These are phyloP conservation scores for Nowickia ferox DNA, from an alignment of 2,888 invertebrate genomes.

Conservation along the genomic window DNA sequence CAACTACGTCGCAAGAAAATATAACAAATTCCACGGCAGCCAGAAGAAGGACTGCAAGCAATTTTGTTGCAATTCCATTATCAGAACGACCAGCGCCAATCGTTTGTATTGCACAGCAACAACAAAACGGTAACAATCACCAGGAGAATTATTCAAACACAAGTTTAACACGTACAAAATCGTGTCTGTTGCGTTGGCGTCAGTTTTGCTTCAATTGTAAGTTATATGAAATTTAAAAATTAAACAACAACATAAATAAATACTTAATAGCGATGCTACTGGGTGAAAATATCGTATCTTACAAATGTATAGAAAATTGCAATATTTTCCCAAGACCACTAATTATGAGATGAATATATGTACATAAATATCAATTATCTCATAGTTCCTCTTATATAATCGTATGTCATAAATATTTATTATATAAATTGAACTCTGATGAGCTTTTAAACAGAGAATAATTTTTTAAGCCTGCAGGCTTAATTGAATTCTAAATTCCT, in stretches of 20 bases:
- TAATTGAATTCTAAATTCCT: too few species aligned
- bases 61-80: slow-evolving; percentile 65
- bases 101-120: slow-evolving; percentile 60
- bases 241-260: not conserved
- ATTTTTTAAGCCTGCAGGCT: too few species aligned
- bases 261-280: not conserved
- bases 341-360: too few species aligned
- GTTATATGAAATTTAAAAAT: slow-evolving; percentile 55
- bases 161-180: slow-evolving; percentile 66
- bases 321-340: too few species aligned
- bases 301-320: not conserved
- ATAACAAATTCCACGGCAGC: slow-evolving; percentile 15
- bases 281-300: not conserved
- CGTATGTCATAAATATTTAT: too few species aligned
- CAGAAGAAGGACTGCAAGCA: slow-evolving; percentile 37
- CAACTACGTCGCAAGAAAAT: slow-evolving; percentile 31
- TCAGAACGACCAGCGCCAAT: slow-evolving; percentile 51
- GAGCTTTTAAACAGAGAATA: too few species aligned
- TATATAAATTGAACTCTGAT: too few species aligned
- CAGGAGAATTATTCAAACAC: slow-evolving; percentile 61
- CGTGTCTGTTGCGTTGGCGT: slow-evolving; percentile 79
- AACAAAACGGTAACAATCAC: slow-evolving; percentile 73
- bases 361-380: too few species aligned
- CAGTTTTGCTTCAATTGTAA: slow-evolving; percentile 77
- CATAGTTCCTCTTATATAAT: too few species aligned